phyloP scores from a whole-genome alignment of 1,140 invertebrate species.

The Temnothorax curvispinosus region DNA sequence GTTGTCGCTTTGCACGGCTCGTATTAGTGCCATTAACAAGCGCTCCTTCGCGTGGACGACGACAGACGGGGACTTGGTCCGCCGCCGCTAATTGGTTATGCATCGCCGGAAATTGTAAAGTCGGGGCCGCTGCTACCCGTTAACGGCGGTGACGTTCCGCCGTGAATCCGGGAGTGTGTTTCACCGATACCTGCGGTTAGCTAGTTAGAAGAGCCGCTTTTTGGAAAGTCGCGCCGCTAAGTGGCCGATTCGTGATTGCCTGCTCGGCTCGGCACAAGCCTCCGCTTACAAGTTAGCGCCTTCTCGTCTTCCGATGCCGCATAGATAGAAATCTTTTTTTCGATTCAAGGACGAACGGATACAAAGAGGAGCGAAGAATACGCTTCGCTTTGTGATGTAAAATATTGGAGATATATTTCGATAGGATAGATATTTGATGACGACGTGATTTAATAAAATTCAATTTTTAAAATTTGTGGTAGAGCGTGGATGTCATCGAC shows the following conservation, averaged over 20 bases:
- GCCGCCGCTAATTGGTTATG: slow-evolving; percentile 72
- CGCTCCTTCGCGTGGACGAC: slow-evolving; percentile 61
- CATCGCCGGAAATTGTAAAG: slow-evolving; percentile 70
- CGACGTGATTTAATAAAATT: neutral
- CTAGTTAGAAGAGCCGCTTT: slow-evolving; percentile 39
- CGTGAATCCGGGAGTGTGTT: slow-evolving; percentile 10
- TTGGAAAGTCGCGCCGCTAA: slow-evolving; percentile 54
- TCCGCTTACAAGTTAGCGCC: slow-evolving; percentile 57
- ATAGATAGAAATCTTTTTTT: slow-evolving; percentile 37
- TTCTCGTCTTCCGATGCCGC: slow-evolving; percentile 44
- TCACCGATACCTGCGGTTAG: neutral
- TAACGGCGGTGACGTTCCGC: neutral
- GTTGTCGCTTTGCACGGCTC: neutral
- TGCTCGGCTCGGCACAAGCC: neutral
- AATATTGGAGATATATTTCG: neutral
- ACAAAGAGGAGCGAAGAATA: neutral
- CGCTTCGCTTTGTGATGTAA: neutral
- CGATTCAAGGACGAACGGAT: slow-evolving; percentile 25
- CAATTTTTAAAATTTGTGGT: neutral
- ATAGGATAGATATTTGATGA: neutral
- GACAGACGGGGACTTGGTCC: slow-evolving; percentile 45
- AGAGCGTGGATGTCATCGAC: neutral
- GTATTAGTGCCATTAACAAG: slow-evolving; percentile 69
- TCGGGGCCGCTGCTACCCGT: neutral
- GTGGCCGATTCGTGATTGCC: slow-evolving; percentile 54